Evolutionary conservation across 2,797 vertebrate species (phyloP), one percentile per base, ranked within the genome.

Genomic region (Odontamblyopus lacepedii): DNA sequence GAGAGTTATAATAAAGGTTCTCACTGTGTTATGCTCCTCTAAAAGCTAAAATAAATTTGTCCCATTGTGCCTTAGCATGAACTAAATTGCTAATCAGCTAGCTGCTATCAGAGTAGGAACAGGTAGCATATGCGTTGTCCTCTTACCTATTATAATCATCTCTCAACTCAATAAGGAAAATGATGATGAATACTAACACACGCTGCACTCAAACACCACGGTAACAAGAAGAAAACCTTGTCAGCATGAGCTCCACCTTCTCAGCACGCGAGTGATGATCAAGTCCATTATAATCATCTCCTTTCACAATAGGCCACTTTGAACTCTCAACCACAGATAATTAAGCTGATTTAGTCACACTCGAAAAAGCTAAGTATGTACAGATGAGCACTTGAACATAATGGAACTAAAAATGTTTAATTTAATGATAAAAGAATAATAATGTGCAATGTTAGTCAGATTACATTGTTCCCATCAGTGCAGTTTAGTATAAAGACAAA

Each of bases 191-290:
- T 73, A 30, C 67, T 55, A 69, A 66, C 59, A 67, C 6, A 0
- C 60, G 72, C 57, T 26, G 29, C 77, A 78, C 71, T 69, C 72
- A 60, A 50, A 71, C 70, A 81, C 78, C 60, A 76, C 66, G 2
- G 67, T 70, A 73, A 75, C 68, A 57, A 69, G 60, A 62, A 53
- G 30, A 57, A 76, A 67, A 74, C 15, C 68, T 19, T 32, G 80
- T 76, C 82, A 70, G 85, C 73, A 19, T 71, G 75, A 62, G 63
- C 72, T 77, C 83, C 79, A 79, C 78, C 80, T 77, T 85, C 89
- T 71, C 90, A 89, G 89, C 85, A 80, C 73, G 85, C 79, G 77
- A 83, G 85, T 85, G 87, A 91, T 90, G 87, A 92, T 84, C 83
- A 83, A 48, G 80, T 85, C 82, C 23, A 90, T 90, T 85, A 87